phyloP scores from a whole-genome alignment of 2,113 vertebrate species.

The Brachypodius melanocephalos region DNA sequence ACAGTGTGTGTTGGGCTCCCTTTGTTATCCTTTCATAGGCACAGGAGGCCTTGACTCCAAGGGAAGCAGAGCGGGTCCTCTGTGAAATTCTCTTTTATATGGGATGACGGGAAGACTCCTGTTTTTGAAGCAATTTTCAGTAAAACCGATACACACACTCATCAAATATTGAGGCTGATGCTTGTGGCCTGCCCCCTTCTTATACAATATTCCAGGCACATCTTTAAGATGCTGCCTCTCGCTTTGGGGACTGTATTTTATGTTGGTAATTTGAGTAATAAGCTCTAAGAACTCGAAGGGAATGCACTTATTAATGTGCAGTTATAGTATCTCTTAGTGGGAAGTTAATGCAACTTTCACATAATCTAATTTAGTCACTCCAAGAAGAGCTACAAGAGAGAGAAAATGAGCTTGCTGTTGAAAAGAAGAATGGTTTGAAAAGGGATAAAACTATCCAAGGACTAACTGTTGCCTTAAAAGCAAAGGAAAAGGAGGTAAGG shows the following conservation, averaged over 20 bases:
- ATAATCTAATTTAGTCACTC: constrained; percentile 78
- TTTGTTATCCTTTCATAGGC: neutral
- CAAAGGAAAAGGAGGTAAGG: constrained; percentile 90
- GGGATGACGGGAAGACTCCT: constrained; percentile 3
- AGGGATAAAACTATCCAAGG: constrained; percentile 97
- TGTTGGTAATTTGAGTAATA: constrained; percentile 43
- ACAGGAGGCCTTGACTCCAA: neutral
- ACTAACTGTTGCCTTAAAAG: constrained; percentile 84
- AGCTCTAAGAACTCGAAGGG: constrained; percentile 54
- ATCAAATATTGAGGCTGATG: neutral
- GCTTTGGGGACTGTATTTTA: constrained; percentile 8
- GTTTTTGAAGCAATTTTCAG: constrained; percentile 13
- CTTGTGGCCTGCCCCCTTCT: neutral
- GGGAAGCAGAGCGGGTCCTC: neutral
- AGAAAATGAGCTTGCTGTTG: constrained; percentile 81
- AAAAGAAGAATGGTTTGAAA: constrained; percentile 92
- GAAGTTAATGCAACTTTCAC: constrained; percentile 69
- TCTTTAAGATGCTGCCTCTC: constrained; percentile 1
- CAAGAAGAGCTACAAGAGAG: constrained; percentile 81
- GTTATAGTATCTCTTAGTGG: constrained; percentile 60
- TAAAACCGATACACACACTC: neutral
- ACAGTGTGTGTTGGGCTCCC: neutral
- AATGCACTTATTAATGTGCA: constrained; percentile 58
- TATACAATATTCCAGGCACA: neutral
- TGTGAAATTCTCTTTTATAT: neutral